These are phyloP conservation scores for Chaunax sp. DNA, from an alignment of 2,797 vertebrate genomes.

Conservation along the genomic window DNA sequence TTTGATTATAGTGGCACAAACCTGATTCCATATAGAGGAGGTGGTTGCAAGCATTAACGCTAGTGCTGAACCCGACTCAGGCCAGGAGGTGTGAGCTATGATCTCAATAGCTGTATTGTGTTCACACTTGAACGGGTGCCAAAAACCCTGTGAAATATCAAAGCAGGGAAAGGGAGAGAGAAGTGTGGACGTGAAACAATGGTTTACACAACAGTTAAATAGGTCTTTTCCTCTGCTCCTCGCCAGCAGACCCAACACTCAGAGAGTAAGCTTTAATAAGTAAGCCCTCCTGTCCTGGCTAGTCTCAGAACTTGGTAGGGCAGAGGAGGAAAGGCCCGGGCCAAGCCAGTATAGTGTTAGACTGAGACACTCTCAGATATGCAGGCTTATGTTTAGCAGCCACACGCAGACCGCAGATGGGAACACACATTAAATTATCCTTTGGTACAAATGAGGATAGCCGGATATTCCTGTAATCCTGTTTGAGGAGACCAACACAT, in stretches of 20 bases:
- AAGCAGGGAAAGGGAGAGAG: slow-evolving; percentile 65
- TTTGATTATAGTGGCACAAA: too few species aligned
- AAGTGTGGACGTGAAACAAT: slow-evolving; percentile 84
- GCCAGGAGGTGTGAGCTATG: slow-evolving; percentile 70
- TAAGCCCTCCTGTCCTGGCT: slow-evolving; percentile 66
- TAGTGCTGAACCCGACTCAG: slow-evolving; percentile 36
- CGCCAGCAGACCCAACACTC: slow-evolving; percentile 64
- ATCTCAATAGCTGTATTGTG: slow-evolving; percentile 85
- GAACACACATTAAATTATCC: slow-evolving; percentile 60
- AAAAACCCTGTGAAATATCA: slow-evolving; percentile 82
- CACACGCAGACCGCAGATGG: slow-evolving; percentile 56
- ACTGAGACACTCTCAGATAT: slow-evolving; percentile 24
- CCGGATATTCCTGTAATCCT: slow-evolving; percentile 72
- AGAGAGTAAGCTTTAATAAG: slow-evolving; percentile 62
- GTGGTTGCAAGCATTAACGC: slow-evolving; percentile 66
- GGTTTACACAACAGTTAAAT: slow-evolving; percentile 83
- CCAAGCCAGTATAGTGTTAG: background rate
- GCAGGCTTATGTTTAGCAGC: slow-evolving; percentile 33
- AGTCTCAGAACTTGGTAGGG: slow-evolving; percentile 56
- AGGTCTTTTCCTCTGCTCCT: slow-evolving; percentile 77
- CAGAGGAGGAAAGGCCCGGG: slow-evolving; percentile 31
- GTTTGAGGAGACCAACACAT: slow-evolving; percentile 47
- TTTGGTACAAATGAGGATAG: slow-evolving; percentile 59
- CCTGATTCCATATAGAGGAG: slow-evolving; percentile 25
- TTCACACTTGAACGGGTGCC: slow-evolving; percentile 79